Evolutionary conservation across 2,113 vertebrate species (phyloP), one percentile per base, ranked within the genome.

Genomic region (Sander lucioperca): DNA sequence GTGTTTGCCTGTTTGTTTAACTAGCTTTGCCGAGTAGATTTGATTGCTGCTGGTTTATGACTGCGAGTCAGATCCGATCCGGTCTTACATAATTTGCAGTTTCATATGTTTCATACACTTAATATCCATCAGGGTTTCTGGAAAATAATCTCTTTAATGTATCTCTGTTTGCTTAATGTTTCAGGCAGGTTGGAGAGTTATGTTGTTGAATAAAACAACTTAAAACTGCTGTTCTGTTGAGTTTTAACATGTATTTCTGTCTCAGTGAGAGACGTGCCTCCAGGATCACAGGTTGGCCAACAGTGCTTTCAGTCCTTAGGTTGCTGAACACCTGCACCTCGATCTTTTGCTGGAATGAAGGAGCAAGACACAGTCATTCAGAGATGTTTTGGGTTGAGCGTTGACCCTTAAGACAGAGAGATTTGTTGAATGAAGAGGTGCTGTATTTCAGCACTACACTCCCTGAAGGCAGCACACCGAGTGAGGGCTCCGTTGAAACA

Each of bases 401-500:
- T 8, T 77, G 89, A 83, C 80, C 78, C 82, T 63, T 50, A 56
- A 56, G 30, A 76, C 14, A 3, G n/a, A 50, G 51, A 78, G 65
- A 80, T 73, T 58, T 67, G 79, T 65, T 80, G 74, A 75, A 86
- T 58, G 80, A 84, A 70, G 83, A 75, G 88, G 90, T 88, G 82
- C 86, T 51, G 77, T 59, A 78, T 93, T 92, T 91, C 88, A 88
- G 84, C 77, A 43, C 56, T 53, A 9, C 64, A 47, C 73, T 87
- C 89, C 90, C 93, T 72, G 80, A 53, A 89, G 92, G 94, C 85
- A 58, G 59, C 64, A 48, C 23, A 4, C 63, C 58, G 63, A 76
- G 70, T 0, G 54, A 50, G 72, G 79, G 83, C 89, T 90, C 33
- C 90, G 93, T 91, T 91, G 82, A 66, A 86, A 94, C 93, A 91